Conservation (phyloP, 2,113 vertebrate genomes). For the Lutjanus erythropterus region DNA sequence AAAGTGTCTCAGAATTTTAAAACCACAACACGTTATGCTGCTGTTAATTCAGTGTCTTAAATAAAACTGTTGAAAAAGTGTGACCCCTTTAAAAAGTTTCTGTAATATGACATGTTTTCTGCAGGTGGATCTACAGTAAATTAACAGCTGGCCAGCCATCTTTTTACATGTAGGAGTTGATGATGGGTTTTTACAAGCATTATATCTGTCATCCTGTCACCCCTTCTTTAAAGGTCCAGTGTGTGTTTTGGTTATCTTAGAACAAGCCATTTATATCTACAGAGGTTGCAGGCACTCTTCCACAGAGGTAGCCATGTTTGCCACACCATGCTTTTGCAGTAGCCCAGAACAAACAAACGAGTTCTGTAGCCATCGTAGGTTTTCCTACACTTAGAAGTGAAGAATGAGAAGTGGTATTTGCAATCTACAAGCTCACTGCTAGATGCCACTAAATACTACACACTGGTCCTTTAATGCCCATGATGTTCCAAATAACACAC, state of each 20-base stretch:
- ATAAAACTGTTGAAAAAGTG: conserved; percentile 26
- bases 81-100: background rate
- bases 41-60: background rate
- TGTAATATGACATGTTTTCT: conserved; percentile 21
- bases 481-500: background rate
- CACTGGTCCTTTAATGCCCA: background rate
- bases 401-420: no score
- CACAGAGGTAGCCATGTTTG: no score
- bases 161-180: conserved; percentile 24
- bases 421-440: no score
- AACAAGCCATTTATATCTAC: no score
- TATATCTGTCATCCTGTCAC: conserved; percentile 13
- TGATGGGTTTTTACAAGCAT: conserved; percentile 21
- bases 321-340: no score
- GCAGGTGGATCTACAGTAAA: conserved; percentile 22
- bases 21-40: background rate
- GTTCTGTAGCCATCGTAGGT: no score
- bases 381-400: no score
- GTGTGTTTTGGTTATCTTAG: no score
- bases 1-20: conserved; percentile 17
- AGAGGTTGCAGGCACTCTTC: no score
- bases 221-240: no score
- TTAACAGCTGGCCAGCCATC: background rate
- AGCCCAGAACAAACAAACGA: no score
- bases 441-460: no score